Evolutionary conservation across 2,797 vertebrate genomes (phyloP).

Genomic region (Mormyrus proboscirostris): DNA sequence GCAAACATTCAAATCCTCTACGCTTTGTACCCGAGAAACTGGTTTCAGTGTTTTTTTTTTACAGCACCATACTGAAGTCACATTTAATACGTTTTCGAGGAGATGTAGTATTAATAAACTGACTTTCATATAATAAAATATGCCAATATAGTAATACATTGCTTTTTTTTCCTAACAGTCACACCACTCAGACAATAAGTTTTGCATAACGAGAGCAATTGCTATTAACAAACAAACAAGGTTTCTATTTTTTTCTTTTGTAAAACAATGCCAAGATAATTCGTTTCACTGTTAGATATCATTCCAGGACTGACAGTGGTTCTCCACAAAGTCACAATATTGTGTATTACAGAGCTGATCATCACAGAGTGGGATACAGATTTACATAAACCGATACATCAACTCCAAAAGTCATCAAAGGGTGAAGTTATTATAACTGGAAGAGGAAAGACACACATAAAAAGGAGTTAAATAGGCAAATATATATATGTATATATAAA

Average conservation of each 20-base stretch:
- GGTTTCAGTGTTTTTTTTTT: conserved; percentile 2
- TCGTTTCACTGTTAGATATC: not conserved
- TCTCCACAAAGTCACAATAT: conserved; percentile 1
- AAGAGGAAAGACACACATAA: conserved; percentile 23
- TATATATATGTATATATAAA: not conserved
- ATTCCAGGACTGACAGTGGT: conserved; percentile 10
- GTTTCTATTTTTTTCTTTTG: conserved; percentile 1
- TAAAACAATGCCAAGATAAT: conserved; percentile 15
- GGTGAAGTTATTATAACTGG: conserved; percentile 28
- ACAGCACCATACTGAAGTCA: conserved; percentile 17
- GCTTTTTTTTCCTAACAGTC: not conserved
- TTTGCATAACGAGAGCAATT: conserved; percentile 15
- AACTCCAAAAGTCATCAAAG: conserved; percentile 26
- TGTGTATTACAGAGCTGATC: not conserved
- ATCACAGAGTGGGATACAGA: conserved; percentile 3
- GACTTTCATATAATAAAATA: not conserved
- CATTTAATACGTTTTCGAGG: not conserved
- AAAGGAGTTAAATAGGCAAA: conserved; percentile 15
- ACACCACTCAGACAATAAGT: not conserved
- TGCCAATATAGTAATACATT: not conserved
- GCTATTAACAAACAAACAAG: not conserved
- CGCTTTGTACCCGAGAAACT: not conserved
- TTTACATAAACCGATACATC: conserved; percentile 10
- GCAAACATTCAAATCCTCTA: not conserved
- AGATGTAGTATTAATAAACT: not conserved